Conservation (phyloP, 2,797 vertebrate species). For the Urosaurus nigricauda region DNA sequence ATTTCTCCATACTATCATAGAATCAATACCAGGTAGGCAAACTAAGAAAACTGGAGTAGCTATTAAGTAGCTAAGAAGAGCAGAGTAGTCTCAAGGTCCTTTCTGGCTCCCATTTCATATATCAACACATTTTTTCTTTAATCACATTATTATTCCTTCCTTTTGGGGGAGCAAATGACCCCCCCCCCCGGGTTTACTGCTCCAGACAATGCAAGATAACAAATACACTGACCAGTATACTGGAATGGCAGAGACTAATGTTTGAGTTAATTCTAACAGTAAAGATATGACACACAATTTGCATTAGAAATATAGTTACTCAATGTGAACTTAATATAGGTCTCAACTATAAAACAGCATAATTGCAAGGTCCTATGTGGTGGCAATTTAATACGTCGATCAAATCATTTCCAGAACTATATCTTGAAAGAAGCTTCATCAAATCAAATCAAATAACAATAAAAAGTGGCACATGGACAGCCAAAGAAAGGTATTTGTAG, state of each 20-base stretch:
- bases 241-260: neutral
- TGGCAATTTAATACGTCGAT: neutral
- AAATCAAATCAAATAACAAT: neutral
- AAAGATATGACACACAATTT: slow-evolving; percentile 1
- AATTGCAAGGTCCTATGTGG: neutral
- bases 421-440: neutral
- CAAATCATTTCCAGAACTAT: neutral
- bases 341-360: neutral
- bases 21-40: no score
- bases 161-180: no score
- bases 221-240: neutral
- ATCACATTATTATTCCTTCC: no score
- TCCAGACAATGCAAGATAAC: no score
- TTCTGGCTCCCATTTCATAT: no score
- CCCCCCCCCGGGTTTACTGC: no score
- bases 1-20: no score
- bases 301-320: neutral
- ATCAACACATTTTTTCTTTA: no score
- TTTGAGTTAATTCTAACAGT: neutral
- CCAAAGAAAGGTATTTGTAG: neutral
- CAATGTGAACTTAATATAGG: neutral
- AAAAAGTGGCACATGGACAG: neutral
- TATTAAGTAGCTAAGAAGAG: no score
- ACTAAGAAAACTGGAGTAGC: no score
- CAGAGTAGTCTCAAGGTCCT: no score